Evolutionary conservation across 1,140 invertebrate species (phyloP).

Genomic region (Trichonephila clavipes): DNA sequence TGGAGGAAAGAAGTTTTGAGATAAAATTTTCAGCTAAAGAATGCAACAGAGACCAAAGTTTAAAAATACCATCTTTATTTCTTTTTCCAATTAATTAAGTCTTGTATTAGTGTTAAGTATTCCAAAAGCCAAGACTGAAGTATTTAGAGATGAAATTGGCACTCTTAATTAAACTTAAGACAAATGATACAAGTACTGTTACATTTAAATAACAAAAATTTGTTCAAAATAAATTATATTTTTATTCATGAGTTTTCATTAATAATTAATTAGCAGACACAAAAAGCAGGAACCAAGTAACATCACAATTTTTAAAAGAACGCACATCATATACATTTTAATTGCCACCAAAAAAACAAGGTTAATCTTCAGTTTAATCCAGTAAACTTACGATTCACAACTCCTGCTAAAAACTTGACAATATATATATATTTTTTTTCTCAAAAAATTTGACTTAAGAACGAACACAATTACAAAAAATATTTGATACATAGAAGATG

Average conservation of each 20-base stretch:
- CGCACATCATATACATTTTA: background rate
- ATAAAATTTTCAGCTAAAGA: background rate
- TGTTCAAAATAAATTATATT: constrained; percentile 50
- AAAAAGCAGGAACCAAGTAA: background rate
- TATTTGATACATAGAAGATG: background rate
- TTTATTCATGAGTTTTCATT: background rate
- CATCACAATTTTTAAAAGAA: background rate
- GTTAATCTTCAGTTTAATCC: background rate
- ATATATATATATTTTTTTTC: too few species aligned
- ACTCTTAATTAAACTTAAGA: constrained; percentile 38
- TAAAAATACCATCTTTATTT: constrained; percentile 55
- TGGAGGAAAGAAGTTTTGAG: too few species aligned
- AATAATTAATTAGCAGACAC: background rate
- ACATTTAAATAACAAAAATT: constrained; percentile 27
- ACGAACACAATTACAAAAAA: background rate
- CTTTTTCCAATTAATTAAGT: background rate
- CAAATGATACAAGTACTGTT: background rate
- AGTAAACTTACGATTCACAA: background rate
- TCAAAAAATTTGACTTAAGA: background rate
- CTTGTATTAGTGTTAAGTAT: constrained; percentile 45
- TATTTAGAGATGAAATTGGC: constrained; percentile 50
- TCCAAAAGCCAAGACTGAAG: constrained; percentile 37
- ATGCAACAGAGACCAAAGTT: background rate
- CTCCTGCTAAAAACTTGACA: too few species aligned
- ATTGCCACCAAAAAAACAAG: background rate